A percentile compares a stretch with the other conserved stretches of the same genome.
Conservation (phyloP, 2,797 vertebrate species). For the Malacoctenus gilli region DNA sequence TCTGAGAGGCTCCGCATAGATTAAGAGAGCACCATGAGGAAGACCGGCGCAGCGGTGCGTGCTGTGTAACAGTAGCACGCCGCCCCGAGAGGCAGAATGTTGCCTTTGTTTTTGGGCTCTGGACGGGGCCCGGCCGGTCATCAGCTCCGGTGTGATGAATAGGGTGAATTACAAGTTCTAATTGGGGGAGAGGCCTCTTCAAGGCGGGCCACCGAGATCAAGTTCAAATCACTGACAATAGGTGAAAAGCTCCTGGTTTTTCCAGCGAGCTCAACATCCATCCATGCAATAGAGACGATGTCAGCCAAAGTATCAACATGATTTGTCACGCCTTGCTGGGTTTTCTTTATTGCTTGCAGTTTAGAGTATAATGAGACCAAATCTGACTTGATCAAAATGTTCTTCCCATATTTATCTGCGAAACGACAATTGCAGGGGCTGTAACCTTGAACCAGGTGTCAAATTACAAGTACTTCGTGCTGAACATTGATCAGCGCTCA, state of each 20-base stretch:
- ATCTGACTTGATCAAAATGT: too few species aligned
- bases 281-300: background rate
- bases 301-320: too few species aligned
- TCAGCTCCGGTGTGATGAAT: slow-evolving; percentile 44
- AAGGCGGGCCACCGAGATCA: slow-evolving; percentile 26
- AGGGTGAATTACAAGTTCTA: slow-evolving; percentile 60
- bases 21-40: slow-evolving; percentile 52
- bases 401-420: too few species aligned
- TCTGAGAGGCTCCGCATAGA: slow-evolving; percentile 56
- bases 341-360: too few species aligned
- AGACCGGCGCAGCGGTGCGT: slow-evolving; percentile 21
- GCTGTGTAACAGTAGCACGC: slow-evolving; percentile 61
- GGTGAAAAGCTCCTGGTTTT: slow-evolving; percentile 31
- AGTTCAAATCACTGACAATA: slow-evolving; percentile 36
- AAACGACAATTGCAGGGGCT: too few species aligned
- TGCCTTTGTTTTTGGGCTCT: slow-evolving; percentile 60
- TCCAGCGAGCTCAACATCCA: slow-evolving; percentile 18
- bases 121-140: slow-evolving; percentile 44
- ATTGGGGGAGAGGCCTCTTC: slow-evolving; percentile 46
- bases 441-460: too few species aligned
- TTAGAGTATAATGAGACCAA: too few species aligned
- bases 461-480: too few species aligned
- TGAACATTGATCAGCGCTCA: too few species aligned
- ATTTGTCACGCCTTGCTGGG: too few species aligned
- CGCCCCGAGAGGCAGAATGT: slow-evolving; percentile 54